Conservation (phyloP, 2,113 vertebrate species). For the Chaenocephalus aceratus region DNA sequence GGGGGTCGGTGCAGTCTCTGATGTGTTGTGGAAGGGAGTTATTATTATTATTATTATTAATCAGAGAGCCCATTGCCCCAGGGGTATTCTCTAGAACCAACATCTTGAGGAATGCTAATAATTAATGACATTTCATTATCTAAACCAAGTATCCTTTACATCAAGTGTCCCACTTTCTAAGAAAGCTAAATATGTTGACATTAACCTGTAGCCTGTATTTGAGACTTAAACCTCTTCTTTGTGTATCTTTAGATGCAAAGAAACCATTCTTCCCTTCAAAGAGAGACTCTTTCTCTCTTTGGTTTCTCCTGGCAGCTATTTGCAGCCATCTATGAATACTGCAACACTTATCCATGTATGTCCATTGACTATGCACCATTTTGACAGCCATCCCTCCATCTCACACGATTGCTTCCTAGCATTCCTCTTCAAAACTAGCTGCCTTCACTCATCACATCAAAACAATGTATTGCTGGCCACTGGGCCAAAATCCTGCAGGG, state of each 20-base stretch:
- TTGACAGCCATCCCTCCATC: slow-evolving; percentile 33
- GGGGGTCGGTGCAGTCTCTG: too few relatives aligned
- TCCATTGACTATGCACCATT: slow-evolving; percentile 8
- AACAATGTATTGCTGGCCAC: slow-evolving; percentile 66
- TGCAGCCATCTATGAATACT: slow-evolving; percentile 53
- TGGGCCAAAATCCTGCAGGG: slow-evolving; percentile 64
- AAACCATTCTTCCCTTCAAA: neutral
- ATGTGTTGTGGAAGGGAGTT: too few relatives aligned
- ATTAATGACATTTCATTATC: too few relatives aligned
- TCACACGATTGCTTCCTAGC: slow-evolving; percentile 53
- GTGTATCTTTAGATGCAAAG: neutral
- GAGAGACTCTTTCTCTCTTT: neutral
- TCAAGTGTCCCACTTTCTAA: neutral
- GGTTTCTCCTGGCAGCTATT: slow-evolving; percentile 4
- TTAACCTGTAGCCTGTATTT: neutral
- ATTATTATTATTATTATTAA: too few relatives aligned
- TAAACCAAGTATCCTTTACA: neutral
- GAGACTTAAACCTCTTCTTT: neutral
- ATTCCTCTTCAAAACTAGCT: slow-evolving; percentile 72
- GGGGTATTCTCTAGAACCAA: too few relatives aligned
- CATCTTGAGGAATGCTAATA: too few relatives aligned
- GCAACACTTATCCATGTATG: slow-evolving; percentile 2
- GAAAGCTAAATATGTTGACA: neutral
- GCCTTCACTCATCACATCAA: slow-evolving; percentile 48
- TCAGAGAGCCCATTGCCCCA: too few relatives aligned